Percentiles rank a stretch among this genome's conserved stretches.
Evolutionary conservation across 2,888 invertebrate species (phyloP).

Genomic region (Bibio marci): DNA sequence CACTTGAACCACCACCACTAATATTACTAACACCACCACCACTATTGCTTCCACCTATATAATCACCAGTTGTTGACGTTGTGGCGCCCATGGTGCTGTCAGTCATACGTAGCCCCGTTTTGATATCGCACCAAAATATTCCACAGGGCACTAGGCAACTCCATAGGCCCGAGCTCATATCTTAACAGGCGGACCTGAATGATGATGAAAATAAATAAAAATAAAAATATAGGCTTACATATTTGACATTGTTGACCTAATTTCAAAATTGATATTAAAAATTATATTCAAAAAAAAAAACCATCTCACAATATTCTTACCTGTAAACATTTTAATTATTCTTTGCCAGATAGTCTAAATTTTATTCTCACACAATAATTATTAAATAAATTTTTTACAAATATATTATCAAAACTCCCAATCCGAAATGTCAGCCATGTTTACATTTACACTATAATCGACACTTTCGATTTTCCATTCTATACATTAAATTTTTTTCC

Average conservation of each 20-base stretch:
- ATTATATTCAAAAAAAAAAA: too few relatives aligned
- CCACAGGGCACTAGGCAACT: conserved; percentile 8
- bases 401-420: too few relatives aligned
- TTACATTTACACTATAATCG: conserved; percentile 2
- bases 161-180: conserved; percentile 9
- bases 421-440: conserved; percentile 7
- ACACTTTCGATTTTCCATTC: conserved; percentile 1
- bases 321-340: too few relatives aligned
- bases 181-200: conserved; percentile 5
- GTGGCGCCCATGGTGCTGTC: conserved; percentile 24
- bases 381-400: too few relatives aligned
- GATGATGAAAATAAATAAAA: not conserved
- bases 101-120: conserved; percentile 6
- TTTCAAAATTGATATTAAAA: too few relatives aligned
- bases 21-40: not conserved
- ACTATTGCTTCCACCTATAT: conserved; percentile 3
- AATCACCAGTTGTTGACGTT: conserved; percentile 22
- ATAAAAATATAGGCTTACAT: too few relatives aligned
- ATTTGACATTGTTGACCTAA: too few relatives aligned
- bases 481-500: too few relatives aligned
- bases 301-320: too few relatives aligned
- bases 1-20: not conserved
- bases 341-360: not conserved
- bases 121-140: conserved; percentile 8
- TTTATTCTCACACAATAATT: too few relatives aligned